Evolutionary conservation across 2,888 invertebrate species (phyloP), one percentile per base, ranked within the genome.

Genomic region (Phyllotreta striolata): DNA sequence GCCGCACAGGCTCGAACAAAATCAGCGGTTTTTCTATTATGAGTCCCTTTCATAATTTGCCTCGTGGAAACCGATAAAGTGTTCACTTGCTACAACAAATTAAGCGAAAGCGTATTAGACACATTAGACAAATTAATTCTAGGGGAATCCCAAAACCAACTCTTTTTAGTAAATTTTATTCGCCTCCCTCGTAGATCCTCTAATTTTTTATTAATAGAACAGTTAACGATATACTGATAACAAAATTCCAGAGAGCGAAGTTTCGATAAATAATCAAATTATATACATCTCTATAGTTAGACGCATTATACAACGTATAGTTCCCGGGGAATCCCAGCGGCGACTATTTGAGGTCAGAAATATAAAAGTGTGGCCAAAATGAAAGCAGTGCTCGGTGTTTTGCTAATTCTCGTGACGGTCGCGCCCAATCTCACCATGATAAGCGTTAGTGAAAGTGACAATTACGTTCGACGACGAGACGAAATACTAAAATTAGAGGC

Each of bases 1-100:
- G 98, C 98, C 47, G 94, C 91, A 83, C 98, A 98, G 1, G 98
- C 97, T 76, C 94, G 89, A 37, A 93, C 92, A 84, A 96, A 92
- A 73, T 93, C 90, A 9, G 90, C 89, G 1, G 93, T 93, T 80
- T 92, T 91, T 66, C 89, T 85, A 0, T 91, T 90, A 75, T 93
- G 92, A 75, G 89, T 87, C 2, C 91, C 91, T 69, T 88, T 87
- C 3, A 92, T 88, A 62, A 91, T 87, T 75, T 84, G 85, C 41
- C 86, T 83, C 9, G 86, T 90, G 76, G 87, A 86, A 71, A 91
- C 89, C 3, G 93, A 86, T 66, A 96, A 82, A 64, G 87, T 85
- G 82, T 95, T 95, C 43, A 95, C 95, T 65, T 57, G 65, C 67
- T 67, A 47, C 39, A 62, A 64, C 4, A 58, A 46, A 24, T 14